A percentile compares a stretch with the other conserved stretches of the same genome.
These are phyloP conservation scores for Orthosia gracilis DNA, from an alignment of 2,888 invertebrate species.

Conservation along the genomic window DNA sequence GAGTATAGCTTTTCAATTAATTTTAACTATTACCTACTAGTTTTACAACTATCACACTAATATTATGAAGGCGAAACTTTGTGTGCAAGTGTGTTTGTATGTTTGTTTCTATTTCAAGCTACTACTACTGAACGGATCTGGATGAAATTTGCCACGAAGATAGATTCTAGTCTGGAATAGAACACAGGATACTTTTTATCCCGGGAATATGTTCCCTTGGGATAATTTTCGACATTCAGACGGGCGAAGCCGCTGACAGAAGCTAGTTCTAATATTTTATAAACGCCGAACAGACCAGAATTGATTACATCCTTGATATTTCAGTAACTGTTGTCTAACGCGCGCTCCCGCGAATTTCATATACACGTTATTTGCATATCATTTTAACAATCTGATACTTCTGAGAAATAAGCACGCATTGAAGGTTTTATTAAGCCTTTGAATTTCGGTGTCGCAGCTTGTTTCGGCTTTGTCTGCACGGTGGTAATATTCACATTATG, in stretches of 20 bases:
- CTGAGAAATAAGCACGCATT: conserved; percentile 29
- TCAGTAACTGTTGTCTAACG: conserved; percentile 18
- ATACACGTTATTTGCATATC: conserved; percentile 51
- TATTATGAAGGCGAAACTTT: too few species aligned
- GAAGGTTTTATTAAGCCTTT: conserved; percentile 39
- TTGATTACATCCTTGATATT: conserved; percentile 26
- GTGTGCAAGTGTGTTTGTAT: too few species aligned
- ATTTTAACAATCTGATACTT: conserved; percentile 39
- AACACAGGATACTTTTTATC: too few species aligned
- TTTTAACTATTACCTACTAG: conserved; percentile 30
- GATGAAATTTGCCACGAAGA: too few species aligned
- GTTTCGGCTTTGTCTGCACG: conserved; percentile 24
- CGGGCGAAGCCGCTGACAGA: too few species aligned
- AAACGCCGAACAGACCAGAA: conserved; percentile 21
- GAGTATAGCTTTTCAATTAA: conserved; percentile 56
- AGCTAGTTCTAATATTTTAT: conserved; percentile 7
- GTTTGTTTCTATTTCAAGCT: too few species aligned
- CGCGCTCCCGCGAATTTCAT: conserved; percentile 12
- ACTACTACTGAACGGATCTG: too few species aligned
- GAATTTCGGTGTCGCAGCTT: conserved; percentile 39
- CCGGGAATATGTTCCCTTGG: too few species aligned
- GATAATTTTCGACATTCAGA: too few species aligned
- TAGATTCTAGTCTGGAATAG: too few species aligned
- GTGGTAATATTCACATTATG: conserved; percentile 19
- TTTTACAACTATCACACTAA: background rate